Evolutionary conservation across 2,888 invertebrate genomes (phyloP).

Genomic region (Therioaphis trifolii): DNA sequence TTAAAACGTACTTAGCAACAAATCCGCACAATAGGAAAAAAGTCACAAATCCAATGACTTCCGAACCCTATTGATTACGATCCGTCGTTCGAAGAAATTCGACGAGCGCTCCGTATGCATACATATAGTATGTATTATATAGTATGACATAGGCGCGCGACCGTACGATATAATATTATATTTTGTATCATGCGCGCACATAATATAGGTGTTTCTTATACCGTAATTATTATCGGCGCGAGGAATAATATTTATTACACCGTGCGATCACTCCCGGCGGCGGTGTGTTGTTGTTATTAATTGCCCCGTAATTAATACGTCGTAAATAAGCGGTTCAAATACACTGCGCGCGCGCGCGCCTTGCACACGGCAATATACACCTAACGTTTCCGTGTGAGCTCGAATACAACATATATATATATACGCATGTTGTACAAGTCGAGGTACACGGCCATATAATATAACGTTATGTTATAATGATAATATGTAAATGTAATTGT

Average conservation of each 20-base stretch:
- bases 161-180: not conserved
- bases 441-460: no score
- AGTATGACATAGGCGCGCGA: no score
- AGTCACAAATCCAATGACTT: no score
- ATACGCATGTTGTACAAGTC: not conserved
- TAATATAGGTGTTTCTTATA: conserved; percentile 26
- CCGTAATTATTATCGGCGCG: conserved; percentile 30
- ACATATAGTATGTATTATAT: no score
- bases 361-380: not conserved
- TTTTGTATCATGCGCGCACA: not conserved
- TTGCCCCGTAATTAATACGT: conserved; percentile 55
- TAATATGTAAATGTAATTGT: not conserved
- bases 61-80: no score
- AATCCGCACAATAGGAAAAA: no score
- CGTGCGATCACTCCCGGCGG: conserved; percentile 29
- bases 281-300: conserved; percentile 43
- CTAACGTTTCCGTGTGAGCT: not conserved
- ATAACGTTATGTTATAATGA: no score
- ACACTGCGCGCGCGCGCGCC: not conserved
- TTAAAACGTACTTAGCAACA: no score
- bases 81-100: no score
- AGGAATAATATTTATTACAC: not conserved
- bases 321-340: conserved; percentile 47
- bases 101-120: no score
- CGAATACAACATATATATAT: not conserved